Evolutionary conservation across 2,113 vertebrate species (phyloP).

Genomic region (Tragelaphus scriptus): DNA sequence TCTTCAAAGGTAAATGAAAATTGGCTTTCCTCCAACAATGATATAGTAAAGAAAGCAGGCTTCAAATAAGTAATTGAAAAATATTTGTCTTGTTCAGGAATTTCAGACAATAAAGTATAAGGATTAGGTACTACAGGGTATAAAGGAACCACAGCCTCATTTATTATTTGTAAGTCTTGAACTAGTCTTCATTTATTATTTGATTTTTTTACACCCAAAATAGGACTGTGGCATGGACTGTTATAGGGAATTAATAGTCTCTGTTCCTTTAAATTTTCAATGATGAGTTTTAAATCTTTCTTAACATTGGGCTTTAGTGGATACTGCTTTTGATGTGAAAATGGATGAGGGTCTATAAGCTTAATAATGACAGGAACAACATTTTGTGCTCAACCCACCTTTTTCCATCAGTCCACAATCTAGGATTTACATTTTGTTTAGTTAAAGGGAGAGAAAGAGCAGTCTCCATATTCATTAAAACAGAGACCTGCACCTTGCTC

Average conservation of each 20-base stretch:
- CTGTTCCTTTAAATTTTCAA: background rate
- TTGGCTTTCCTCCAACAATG: background rate
- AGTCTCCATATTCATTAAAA: background rate
- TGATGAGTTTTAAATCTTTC: background rate
- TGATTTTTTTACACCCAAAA: background rate
- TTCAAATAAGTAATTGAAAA: background rate
- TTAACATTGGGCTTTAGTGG: background rate
- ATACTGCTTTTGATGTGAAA: background rate
- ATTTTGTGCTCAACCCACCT: background rate
- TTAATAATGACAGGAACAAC: background rate
- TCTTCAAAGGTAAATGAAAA: background rate
- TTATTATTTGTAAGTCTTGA: background rate
- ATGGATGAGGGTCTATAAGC: background rate
- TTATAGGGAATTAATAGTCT: background rate
- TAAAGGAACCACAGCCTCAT: too few species aligned
- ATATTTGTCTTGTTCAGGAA: too few species aligned
- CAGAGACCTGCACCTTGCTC: background rate
- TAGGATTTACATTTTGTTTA: too few species aligned
- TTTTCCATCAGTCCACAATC: background rate
- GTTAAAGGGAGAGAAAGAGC: background rate
- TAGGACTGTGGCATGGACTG: background rate
- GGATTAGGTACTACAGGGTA: too few species aligned
- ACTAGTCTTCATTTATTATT: background rate
- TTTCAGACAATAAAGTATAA: too few species aligned
- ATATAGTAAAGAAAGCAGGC: background rate